Evolutionary conservation across 37 sponge, comb jelly and placozoan genomes (phyloP).

Genomic region (Theonella swinhoei): DNA sequence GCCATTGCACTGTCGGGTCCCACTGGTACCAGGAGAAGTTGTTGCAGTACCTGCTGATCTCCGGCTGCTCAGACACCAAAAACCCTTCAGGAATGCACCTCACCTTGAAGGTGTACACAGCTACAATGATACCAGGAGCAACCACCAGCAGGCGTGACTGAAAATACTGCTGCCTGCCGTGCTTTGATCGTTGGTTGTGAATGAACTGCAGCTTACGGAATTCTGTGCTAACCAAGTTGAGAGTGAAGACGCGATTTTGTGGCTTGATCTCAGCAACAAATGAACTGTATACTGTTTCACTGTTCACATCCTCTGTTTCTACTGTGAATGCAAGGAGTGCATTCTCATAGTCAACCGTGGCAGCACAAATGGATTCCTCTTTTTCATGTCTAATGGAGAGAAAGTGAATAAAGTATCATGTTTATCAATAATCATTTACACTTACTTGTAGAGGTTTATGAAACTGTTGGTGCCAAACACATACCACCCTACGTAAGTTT

Average conservation of each 20-base stretch:
- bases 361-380: conserved; percentile 15
- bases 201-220: conserved; percentile 59
- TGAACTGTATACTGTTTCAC: conserved; percentile 10
- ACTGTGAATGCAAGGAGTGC: conserved; percentile 57
- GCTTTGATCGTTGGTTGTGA: not conserved
- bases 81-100: not conserved
- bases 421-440: no score
- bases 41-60: conserved; percentile 6
- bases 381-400: conserved; percentile 34
- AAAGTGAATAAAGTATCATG: no score
- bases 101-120: conserved; percentile 45
- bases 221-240: conserved; percentile 32
- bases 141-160: conserved; percentile 53
- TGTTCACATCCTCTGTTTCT: conserved; percentile 21
- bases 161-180: not conserved
- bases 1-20: conserved; percentile 67
- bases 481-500: conserved; percentile 41
- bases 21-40: conserved; percentile 76
- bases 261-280: conserved; percentile 63
- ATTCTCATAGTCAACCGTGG: conserved; percentile 32
- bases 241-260: conserved; percentile 30
- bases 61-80: conserved; percentile 28
- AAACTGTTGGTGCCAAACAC: not conserved
- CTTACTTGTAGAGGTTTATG: conserved; percentile 33
- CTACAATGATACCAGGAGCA: conserved; percentile 23